phyloP scores from a whole-genome alignment of 2,888 invertebrate genomes.

The Lycocerus yunnanus region DNA sequence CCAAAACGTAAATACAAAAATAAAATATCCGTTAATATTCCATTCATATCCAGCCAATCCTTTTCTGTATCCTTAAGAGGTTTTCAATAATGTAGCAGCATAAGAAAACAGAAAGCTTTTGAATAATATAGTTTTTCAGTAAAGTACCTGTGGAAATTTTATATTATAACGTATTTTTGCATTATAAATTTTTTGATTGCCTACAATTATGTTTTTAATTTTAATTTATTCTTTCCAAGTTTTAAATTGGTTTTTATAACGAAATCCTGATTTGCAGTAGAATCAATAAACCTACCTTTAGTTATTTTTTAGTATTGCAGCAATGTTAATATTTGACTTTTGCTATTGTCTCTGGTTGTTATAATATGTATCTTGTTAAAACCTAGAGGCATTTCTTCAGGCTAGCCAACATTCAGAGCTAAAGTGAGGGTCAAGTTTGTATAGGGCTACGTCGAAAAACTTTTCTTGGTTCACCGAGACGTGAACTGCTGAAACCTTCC shows the following conservation, averaged over 20 bases:
- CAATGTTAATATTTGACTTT: no score
- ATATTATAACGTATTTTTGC: no score
- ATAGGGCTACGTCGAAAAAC: background rate
- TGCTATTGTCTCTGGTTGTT: background rate
- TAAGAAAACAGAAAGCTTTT: background rate
- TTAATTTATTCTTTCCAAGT: no score
- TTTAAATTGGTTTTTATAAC: no score
- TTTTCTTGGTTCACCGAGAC: background rate
- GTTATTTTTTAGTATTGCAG: no score
- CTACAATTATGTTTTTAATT: no score
- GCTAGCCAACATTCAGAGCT: background rate
- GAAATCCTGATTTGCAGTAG: no score
- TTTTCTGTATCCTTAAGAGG: background rate
- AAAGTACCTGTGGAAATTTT: background rate
- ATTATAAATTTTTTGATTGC: no score
- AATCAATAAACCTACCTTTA: no score
- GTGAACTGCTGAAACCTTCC: background rate
- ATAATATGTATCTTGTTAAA: background rate
- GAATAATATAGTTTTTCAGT: background rate
- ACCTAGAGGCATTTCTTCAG: background rate
- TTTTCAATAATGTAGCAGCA: background rate
- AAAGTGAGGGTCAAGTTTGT: background rate
- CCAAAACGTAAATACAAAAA: background rate
- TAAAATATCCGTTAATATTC: background rate
- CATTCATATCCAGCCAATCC: background rate